Evolutionary conservation across 2,797 vertebrate genomes (phyloP), one percentile per base, ranked within the genome.

Genomic region (Columba guinea): DNA sequence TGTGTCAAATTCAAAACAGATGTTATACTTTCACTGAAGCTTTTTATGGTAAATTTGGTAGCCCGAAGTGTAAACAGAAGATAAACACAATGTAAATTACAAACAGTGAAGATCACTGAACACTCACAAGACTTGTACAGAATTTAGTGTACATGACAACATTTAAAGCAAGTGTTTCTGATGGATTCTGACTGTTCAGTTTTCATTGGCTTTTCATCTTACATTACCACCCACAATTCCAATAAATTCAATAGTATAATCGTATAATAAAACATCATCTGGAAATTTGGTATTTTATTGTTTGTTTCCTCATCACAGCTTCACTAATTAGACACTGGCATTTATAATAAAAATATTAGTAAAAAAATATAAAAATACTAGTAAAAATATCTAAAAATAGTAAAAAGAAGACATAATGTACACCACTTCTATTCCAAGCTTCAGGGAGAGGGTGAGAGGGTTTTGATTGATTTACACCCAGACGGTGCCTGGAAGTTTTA

Each of bases 1-100:
- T n/a, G 2, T 75, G 49, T 9, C 27, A 93, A 87, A 87, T 59
- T 94, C 68, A 85, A 70, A 89, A 34, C 78, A 92, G 71, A 71
- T 75, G 49, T 48, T 92, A 48, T 6, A 39, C 14, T 74, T 34
- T 64, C 32, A 49, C 14, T 64, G 32, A 89, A 76, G 26, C 0
- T 68, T 60, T 91, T 76, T 46, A 49, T 46, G n/a, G 28, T 37
- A 80, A 87, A 82, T 89, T 89, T 74, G 27, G 35, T 90, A 82
- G n/a, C 5, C 18, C 51, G 59, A 62, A 69, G 30, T 82, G 8
- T 51, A 80, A 89, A 79, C 7, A 41, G 44, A 70, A 87, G 67
- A 56, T 12, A 84, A 93, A 79, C 9, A 37, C 20, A 11, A 48
- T n/a, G 89, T 64, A 93, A 83, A 80, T 93, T 65, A 8, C 37